Percentiles rank a stretch among this genome's conserved stretches.
phyloP scores from a whole-genome alignment of 2,113 vertebrate genomes.

The Australoheros scitulus region DNA sequence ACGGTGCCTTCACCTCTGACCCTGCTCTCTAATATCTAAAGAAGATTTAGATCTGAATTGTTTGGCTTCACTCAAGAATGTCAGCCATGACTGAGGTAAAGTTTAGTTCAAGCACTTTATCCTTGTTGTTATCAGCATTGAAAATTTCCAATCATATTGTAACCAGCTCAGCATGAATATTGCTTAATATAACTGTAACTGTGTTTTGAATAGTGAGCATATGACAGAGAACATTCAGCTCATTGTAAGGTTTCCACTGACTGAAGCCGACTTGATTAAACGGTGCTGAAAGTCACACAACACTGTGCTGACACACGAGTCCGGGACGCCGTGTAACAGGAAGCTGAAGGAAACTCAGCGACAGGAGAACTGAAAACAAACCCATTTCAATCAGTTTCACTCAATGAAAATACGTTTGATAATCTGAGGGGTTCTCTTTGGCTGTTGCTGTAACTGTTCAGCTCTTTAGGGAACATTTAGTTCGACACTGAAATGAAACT shows the following conservation, averaged over 20 bases:
- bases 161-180: not conserved
- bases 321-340: not conserved
- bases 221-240: not conserved
- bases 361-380: not conserved
- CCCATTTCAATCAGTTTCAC: not conserved
- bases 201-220: rapidly evolving
- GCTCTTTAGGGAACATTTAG: not conserved
- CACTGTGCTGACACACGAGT: not conserved
- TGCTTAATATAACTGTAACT: not conserved
- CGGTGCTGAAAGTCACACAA: constrained; percentile 33
- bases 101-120: not conserved
- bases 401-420: not conserved
- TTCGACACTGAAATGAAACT: not conserved
- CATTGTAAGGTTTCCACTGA: not conserved
- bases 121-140: not conserved
- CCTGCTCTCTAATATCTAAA: not conserved
- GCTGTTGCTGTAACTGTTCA: rapidly evolving
- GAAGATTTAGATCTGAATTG: not conserved
- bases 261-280: not conserved
- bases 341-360: not conserved
- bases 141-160: too few relatives aligned
- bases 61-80: not conserved
- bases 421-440: not conserved
- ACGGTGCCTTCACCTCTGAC: not conserved
- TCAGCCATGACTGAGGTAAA: not conserved